Percentiles rank a stretch among this genome's conserved stretches.
Evolutionary conservation across 1,140 invertebrate species (phyloP).

Genomic region (Microplitis demolitor): DNA sequence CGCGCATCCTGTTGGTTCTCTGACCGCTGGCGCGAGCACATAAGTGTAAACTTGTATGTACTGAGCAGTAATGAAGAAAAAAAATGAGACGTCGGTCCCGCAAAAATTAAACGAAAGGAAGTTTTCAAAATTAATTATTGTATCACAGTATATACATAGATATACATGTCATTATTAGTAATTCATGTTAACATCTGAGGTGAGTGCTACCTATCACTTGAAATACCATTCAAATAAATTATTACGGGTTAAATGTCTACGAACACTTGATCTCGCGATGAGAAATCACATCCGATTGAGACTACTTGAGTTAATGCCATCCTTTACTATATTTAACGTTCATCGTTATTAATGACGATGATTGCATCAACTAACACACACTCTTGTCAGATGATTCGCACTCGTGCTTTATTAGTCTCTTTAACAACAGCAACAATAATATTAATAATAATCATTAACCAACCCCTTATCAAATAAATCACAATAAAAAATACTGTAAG

Average conservation of each 20-base stretch:
- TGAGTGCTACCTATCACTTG: too few species aligned
- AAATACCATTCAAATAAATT: too few species aligned
- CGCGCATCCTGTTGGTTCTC: slow-evolving; percentile 34
- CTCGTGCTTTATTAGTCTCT: slow-evolving; percentile 10
- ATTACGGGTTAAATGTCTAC: not conserved
- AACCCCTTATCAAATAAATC: too few species aligned
- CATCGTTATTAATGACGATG: not conserved
- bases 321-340: slow-evolving; percentile 10
- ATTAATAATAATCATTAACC: too few species aligned
- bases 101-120: not conserved
- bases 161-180: too few species aligned
- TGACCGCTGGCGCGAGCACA: slow-evolving; percentile 21
- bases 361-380: not conserved
- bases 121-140: too few species aligned
- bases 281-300: slow-evolving; percentile 12
- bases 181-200: too few species aligned
- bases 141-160: too few species aligned
- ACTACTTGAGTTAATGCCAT: slow-evolving; percentile 13
- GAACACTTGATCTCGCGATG: not conserved
- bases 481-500: too few species aligned
- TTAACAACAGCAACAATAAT: not conserved
- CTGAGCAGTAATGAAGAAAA: not conserved
- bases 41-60: slow-evolving; percentile 10
- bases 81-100: not conserved
- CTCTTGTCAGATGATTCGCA: slow-evolving; percentile 1